phyloP scores from a whole-genome alignment of 1,140 invertebrate species.

The Drosophila jambulina region DNA sequence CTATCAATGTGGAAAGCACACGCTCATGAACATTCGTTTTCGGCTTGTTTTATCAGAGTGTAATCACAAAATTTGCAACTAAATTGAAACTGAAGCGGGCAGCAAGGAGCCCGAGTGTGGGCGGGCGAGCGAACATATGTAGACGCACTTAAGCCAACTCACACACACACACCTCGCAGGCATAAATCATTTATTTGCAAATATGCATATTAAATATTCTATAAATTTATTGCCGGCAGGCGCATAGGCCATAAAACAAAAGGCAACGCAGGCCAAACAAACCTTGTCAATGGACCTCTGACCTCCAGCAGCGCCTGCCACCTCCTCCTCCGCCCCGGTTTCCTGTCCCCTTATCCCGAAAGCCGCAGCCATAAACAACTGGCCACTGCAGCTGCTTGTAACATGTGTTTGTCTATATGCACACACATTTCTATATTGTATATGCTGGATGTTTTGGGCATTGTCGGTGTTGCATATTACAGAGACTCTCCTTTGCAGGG shows the following conservation, averaged over 20 bases:
- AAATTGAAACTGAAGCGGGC: slow-evolving; percentile 52
- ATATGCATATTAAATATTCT: slow-evolving; percentile 78
- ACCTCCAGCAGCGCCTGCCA: slow-evolving; percentile 4
- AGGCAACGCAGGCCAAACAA: slow-evolving; percentile 56
- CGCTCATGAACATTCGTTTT: neutral
- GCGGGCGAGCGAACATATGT: slow-evolving; percentile 48
- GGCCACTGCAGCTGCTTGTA: slow-evolving; percentile 57
- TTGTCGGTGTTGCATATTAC: slow-evolving; percentile 40
- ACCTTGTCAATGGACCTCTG: slow-evolving; percentile 52
- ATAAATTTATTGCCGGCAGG: slow-evolving; percentile 72
- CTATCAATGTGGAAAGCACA: neutral
- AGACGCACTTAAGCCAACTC: slow-evolving; percentile 57
- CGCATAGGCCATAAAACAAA: slow-evolving; percentile 60
- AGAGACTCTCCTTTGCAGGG: slow-evolving; percentile 10
- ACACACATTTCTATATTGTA: slow-evolving; percentile 13
- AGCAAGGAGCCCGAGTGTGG: slow-evolving; percentile 16
- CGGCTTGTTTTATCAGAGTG: slow-evolving; percentile 9
- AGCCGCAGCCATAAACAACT: slow-evolving; percentile 60
- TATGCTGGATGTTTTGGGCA: slow-evolving; percentile 8
- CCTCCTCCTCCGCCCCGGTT: neutral
- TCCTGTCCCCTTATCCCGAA: neutral
- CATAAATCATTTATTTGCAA: slow-evolving; percentile 76
- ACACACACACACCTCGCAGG: slow-evolving; percentile 38
- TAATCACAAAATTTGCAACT: slow-evolving; percentile 33
- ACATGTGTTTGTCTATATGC: slow-evolving; percentile 46